These are phyloP conservation scores for Cricetomys ansorgei DNA, from an alignment of 2,113 vertebrate species.

Conservation along the genomic window DNA sequence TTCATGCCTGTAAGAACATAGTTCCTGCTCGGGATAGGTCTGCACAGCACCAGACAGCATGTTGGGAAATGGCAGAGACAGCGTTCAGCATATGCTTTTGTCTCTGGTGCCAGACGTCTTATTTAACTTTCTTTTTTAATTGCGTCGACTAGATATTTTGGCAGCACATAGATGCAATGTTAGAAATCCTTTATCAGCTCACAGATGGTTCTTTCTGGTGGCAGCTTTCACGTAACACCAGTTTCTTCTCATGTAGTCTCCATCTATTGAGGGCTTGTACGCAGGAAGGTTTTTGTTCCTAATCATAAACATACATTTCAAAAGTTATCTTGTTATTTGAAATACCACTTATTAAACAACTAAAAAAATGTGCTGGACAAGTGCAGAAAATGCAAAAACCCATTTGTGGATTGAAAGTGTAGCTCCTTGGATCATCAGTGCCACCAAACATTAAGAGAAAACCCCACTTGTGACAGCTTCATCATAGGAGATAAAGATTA, in stretches of 20 bases:
- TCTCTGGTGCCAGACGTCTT: conserved; percentile 58
- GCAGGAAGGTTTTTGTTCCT: conserved; percentile 10
- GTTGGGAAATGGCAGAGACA: conserved; percentile 19
- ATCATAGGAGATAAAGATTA: background rate
- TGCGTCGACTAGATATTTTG: conserved; percentile 48
- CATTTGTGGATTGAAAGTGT: background rate
- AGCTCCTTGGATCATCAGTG: background rate
- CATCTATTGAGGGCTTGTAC: background rate
- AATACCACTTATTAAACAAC: background rate
- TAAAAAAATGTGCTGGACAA: background rate
- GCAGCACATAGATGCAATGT: conserved; percentile 26
- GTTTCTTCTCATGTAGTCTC: background rate
- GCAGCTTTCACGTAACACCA: background rate
- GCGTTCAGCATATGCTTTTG: conserved; percentile 57
- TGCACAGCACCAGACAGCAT: background rate
- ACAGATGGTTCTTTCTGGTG: conserved; percentile 54
- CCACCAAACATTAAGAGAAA: background rate
- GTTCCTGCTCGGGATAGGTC: background rate
- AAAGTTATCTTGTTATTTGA: background rate
- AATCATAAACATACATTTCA: background rate
- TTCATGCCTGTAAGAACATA: background rate
- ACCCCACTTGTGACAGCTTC: background rate
- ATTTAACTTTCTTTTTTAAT: conserved; percentile 65
- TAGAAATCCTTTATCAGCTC: conserved; percentile 54
- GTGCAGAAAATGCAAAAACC: background rate